phyloP scores from a whole-genome alignment of 2,797 vertebrate species.

The Chromobotia macracanthus region DNA sequence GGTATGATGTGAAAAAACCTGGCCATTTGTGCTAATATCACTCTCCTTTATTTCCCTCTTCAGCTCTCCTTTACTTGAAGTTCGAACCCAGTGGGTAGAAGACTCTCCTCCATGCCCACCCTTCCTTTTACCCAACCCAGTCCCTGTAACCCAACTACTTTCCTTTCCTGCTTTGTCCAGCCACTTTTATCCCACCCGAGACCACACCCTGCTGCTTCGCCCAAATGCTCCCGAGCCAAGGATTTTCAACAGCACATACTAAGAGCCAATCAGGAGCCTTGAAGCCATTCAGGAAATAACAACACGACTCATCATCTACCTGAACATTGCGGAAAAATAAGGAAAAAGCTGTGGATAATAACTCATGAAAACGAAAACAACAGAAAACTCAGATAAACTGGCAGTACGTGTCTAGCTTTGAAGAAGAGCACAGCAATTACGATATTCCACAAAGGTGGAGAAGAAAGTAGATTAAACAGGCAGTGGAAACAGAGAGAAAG shows the following conservation, averaged over 20 bases:
- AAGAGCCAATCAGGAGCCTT: conserved; percentile 30
- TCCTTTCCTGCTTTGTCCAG: conserved; percentile 51
- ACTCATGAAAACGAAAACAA: conserved; percentile 2
- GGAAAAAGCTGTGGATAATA: conserved; percentile 17
- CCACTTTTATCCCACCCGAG: conserved; percentile 20
- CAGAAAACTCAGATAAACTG: not conserved
- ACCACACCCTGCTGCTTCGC: conserved; percentile 25
- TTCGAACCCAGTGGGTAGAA: conserved; percentile 66
- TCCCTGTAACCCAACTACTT: conserved; percentile 51
- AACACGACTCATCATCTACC: conserved; percentile 37
- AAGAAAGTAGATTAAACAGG: conserved; percentile 28
- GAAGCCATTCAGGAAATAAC: conserved; percentile 37
- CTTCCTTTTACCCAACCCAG: conserved; percentile 68
- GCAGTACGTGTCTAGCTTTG: conserved; percentile 7
- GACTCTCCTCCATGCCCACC: conserved; percentile 67
- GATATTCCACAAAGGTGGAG: conserved; percentile 11
- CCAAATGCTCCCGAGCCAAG: conserved; percentile 20
- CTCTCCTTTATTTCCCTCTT: conserved; percentile 34
- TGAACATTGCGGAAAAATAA: conserved; percentile 22
- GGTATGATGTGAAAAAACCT: not conserved
- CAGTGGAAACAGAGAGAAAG: conserved; percentile 21
- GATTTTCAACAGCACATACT: conserved; percentile 29
- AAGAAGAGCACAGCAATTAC: conserved; percentile 17
- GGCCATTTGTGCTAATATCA: conserved; percentile 34
- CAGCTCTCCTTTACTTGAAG: conserved; percentile 70